Evolutionary conservation across 2,888 invertebrate genomes (phyloP).

Genomic region (Fragum fragum): DNA sequence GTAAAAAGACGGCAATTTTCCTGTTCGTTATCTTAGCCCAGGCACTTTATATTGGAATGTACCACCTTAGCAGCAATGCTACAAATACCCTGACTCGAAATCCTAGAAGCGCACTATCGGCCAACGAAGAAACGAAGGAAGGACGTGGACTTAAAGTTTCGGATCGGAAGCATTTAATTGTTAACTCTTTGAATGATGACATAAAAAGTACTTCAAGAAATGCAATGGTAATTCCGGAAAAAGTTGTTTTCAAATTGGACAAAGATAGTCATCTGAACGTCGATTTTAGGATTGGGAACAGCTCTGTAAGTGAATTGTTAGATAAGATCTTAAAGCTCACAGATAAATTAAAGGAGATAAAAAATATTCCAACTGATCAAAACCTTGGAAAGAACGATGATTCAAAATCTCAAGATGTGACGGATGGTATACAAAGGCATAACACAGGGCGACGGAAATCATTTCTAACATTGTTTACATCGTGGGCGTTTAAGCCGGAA

Average conservation of each 20-base stretch:
- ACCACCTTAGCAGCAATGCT: neutral
- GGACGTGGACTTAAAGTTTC: neutral
- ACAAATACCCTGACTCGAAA: neutral
- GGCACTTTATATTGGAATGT: neutral
- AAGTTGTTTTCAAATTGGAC: neutral
- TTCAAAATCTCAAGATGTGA: too few relatives aligned
- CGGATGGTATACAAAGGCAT: too few relatives aligned
- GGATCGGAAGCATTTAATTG: neutral
- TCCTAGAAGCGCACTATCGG: neutral
- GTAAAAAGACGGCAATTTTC: neutral
- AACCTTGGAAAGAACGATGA: too few relatives aligned
- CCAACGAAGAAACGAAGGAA: neutral
- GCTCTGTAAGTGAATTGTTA: neutral
- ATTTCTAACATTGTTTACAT: slow-evolving; percentile 75
- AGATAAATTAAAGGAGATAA: too few relatives aligned
- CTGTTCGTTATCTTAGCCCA: neutral
- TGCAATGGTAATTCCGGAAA: neutral
- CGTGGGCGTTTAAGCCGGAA: slow-evolving; percentile 72
- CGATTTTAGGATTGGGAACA: neutral
- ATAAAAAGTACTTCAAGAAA: neutral
- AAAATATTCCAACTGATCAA: too few relatives aligned
- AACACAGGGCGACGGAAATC: slow-evolving; percentile 41
- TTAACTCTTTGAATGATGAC: neutral
- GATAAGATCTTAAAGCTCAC: too few relatives aligned
- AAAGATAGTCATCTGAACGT: neutral